phyloP scores from a whole-genome alignment of 2,888 invertebrate genomes.

The Pantelozetes paolii region DNA sequence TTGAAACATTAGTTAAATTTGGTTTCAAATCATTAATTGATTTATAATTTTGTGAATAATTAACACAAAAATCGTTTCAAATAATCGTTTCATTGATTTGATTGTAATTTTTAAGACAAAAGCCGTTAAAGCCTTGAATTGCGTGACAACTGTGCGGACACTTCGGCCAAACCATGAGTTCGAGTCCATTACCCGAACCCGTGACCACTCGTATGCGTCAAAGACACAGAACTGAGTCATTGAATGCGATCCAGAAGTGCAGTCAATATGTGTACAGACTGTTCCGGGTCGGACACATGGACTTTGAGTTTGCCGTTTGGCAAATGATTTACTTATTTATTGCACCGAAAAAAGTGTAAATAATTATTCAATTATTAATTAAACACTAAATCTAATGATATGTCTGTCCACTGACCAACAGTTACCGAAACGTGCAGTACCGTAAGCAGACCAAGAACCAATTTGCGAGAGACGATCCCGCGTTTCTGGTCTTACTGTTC shows the following conservation, averaged over 20 bases:
- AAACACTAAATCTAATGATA: no score
- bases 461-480: slow-evolving; percentile 98
- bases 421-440: slow-evolving; percentile 90
- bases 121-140: not conserved
- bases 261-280: slow-evolving; percentile 70
- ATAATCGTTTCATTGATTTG: no score
- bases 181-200: slow-evolving; percentile 44
- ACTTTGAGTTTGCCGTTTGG: slow-evolving; percentile 99
- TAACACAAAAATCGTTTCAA: no score
- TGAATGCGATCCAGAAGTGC: slow-evolving; percentile 40
- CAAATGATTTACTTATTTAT: slow-evolving; percentile 94
- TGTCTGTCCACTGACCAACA: slow-evolving; percentile 46
- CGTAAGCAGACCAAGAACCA: slow-evolving; percentile 98
- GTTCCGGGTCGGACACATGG: slow-evolving; percentile 93
- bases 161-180: slow-evolving; percentile 1
- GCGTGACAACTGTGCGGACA: no score
- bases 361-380: not conserved
- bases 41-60: no score
- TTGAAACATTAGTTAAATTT: no score
- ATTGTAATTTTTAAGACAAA: not conserved
- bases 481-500: slow-evolving; percentile 85
- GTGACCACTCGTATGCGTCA: slow-evolving; percentile 59
- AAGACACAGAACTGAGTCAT: slow-evolving; percentile 73
- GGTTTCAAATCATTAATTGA: no score
- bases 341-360: slow-evolving; percentile 82